These are phyloP conservation scores for Thamnophis sirtalis DNA, from an alignment of 2,113 vertebrate genomes.

Conservation along the genomic window DNA sequence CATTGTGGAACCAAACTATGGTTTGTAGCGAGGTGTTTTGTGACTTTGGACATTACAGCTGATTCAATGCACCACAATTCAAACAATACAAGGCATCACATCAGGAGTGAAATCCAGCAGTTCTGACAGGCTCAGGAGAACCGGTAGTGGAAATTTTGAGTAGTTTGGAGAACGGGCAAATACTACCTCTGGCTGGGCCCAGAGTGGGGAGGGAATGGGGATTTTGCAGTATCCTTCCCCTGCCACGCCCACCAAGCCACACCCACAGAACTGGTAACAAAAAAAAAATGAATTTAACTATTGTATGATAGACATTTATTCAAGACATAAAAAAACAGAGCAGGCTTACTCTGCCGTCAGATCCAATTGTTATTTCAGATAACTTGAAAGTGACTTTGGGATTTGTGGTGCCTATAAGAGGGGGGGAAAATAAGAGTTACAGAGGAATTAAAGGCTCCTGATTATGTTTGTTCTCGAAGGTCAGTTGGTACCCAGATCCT, in stretches of 20 bases:
- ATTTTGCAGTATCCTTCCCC: too few species aligned
- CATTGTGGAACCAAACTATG: background rate
- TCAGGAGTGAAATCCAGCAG: too few species aligned
- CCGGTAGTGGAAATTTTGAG: too few species aligned
- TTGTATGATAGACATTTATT: background rate
- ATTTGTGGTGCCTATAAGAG: conserved; percentile 74
- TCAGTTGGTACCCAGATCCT: background rate
- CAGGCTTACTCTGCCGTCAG: conserved; percentile 74
- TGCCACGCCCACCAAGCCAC: too few species aligned
- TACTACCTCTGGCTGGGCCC: too few species aligned
- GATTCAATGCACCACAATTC: background rate
- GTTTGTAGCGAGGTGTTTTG: background rate
- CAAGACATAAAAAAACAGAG: conserved; percentile 23
- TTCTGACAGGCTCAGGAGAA: too few species aligned
- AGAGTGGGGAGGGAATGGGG: too few species aligned
- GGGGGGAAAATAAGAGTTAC: conserved; percentile 11
- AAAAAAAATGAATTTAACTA: too few species aligned
- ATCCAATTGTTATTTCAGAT: conserved; percentile 73
- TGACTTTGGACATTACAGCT: background rate
- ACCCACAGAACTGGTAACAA: too few species aligned
- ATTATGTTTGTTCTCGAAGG: background rate
- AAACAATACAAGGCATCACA: background rate
- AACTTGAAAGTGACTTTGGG: conserved; percentile 84
- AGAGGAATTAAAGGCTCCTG: background rate
- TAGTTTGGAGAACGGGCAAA: too few species aligned